phyloP scores from a whole-genome alignment of 2,888 invertebrate genomes.

The Tetropium fuscum region DNA sequence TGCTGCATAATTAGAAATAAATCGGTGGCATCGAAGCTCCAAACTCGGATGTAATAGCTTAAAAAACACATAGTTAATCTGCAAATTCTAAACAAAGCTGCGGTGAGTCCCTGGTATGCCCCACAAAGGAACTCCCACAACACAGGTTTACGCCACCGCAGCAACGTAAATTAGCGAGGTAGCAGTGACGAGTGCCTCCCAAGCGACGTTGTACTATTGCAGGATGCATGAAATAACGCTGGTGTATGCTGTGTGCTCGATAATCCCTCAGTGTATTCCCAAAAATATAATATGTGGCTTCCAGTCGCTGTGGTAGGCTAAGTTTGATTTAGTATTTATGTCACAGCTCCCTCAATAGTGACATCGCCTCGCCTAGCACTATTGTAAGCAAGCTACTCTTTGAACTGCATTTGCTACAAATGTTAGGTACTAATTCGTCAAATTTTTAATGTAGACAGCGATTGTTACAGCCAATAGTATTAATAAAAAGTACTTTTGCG shows the following conservation, averaged over 20 bases:
- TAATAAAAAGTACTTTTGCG: no score
- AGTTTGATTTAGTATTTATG: not conserved
- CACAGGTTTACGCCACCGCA: conserved; percentile 51
- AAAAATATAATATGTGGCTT: conserved; percentile 21
- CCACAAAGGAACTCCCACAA: conserved; percentile 51
- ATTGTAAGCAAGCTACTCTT: no score
- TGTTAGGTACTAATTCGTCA: no score
- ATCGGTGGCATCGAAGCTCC: no score
- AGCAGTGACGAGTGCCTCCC: conserved; percentile 59
- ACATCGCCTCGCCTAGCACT: no score
- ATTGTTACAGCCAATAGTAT: no score
- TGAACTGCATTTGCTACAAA: no score
- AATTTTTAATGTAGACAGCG: no score
- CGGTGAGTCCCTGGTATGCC: conserved; percentile 42
- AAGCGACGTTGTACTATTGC: conserved; percentile 54
- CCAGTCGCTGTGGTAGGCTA: not conserved
- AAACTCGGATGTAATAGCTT: not conserved
- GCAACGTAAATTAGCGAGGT: conserved; percentile 58
- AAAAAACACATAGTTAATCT: conserved; percentile 46
- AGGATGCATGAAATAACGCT: conserved; percentile 57
- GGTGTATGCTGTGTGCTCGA: conserved; percentile 44
- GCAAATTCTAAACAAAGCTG: conserved; percentile 45
- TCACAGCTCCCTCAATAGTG: no score
- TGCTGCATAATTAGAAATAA: no score
- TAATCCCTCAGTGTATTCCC: conserved; percentile 21